These are phyloP conservation scores for Zophobas atratus DNA, from an alignment of 1,140 invertebrate genomes.

Conservation along the genomic window DNA sequence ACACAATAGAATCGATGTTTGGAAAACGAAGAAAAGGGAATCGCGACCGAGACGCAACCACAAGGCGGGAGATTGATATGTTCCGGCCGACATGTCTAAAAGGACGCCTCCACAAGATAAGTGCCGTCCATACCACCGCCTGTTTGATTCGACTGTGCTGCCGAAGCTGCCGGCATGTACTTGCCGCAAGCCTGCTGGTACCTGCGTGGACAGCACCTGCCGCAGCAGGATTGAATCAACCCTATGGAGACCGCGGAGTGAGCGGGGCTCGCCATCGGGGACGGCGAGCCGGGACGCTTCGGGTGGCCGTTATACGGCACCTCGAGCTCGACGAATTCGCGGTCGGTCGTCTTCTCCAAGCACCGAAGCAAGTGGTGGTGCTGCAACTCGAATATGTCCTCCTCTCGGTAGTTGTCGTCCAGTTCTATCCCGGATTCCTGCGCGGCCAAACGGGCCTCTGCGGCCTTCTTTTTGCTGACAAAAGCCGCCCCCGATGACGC, in stretches of 20 bases:
- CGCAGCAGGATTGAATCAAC: slow-evolving; percentile 87
- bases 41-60: slow-evolving; percentile 42
- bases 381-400: slow-evolving; percentile 99
- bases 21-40: slow-evolving; percentile 51
- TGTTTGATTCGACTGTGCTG: slow-evolving; percentile 82
- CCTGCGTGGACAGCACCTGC: slow-evolving; percentile 88
- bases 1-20: slow-evolving; percentile 59
- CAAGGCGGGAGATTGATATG: slow-evolving; percentile 41
- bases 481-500: slow-evolving; percentile 99
- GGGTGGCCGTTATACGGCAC: slow-evolving; percentile 92
- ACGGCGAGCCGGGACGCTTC: slow-evolving; percentile 90
- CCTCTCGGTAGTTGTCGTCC: slow-evolving; percentile 90
- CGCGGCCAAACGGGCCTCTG: slow-evolving; percentile 92
- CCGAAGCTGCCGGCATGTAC: slow-evolving; percentile 86
- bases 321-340: slow-evolving; percentile 97
- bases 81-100: slow-evolving; percentile 70
- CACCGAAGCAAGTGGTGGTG: slow-evolving; percentile 98
- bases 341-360: slow-evolving; percentile 98
- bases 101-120: slow-evolving; percentile 87
- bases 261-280: slow-evolving; percentile 88
- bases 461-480: slow-evolving; percentile 99
- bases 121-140: slow-evolving; percentile 85
- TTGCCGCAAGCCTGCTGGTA: slow-evolving; percentile 90
- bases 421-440: slow-evolving; percentile 92
- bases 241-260: slow-evolving; percentile 86